These are phyloP conservation scores for Caenorhabditis sulstoni DNA, from an alignment of 2,888 invertebrate species.

Conservation along the genomic window DNA sequence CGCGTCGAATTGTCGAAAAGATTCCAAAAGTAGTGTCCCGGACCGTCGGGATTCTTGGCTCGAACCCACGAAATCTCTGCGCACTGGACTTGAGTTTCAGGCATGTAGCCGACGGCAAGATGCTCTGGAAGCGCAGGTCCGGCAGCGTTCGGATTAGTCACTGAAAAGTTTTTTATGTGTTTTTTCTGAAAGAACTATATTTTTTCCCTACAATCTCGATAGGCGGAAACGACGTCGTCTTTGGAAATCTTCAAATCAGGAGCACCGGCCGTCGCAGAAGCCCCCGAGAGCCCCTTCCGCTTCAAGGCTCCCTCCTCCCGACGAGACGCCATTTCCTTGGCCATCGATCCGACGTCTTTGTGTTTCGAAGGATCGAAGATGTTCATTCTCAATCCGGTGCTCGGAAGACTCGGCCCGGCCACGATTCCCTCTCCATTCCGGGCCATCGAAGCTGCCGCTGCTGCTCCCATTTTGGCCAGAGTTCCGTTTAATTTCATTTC, in stretches of 20 bases:
- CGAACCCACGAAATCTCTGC: slow-evolving; percentile 71
- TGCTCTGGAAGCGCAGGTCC: slow-evolving; percentile 57
- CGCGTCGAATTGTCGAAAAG: slow-evolving; percentile 71
- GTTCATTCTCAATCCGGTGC: slow-evolving; percentile 62
- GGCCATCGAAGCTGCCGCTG: slow-evolving; percentile 72
- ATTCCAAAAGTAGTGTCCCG: slow-evolving; percentile 72
- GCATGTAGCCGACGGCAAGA: slow-evolving; percentile 45
- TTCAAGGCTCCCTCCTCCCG: slow-evolving; percentile 51
- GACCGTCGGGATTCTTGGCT: slow-evolving; percentile 66
- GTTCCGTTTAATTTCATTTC: slow-evolving; percentile 69
- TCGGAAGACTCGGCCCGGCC: slow-evolving; percentile 59
- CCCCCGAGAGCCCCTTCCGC: slow-evolving; percentile 11
- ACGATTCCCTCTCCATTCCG: slow-evolving; percentile 56
- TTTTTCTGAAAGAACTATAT: background rate
- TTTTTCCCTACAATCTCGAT: slow-evolving; percentile 50
- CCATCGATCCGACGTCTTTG: slow-evolving; percentile 65
- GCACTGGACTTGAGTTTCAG: slow-evolving; percentile 50
- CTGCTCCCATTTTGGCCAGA: slow-evolving; percentile 74
- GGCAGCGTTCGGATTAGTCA: slow-evolving; percentile 50
- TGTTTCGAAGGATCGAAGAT: slow-evolving; percentile 64
- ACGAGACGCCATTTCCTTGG: slow-evolving; percentile 63
- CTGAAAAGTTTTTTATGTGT: slow-evolving; percentile 20
- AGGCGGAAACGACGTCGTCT: slow-evolving; percentile 55
- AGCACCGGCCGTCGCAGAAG: slow-evolving; percentile 19
- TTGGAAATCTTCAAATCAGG: slow-evolving; percentile 49